Conservation (phyloP, 2,888 invertebrate genomes). For the Leptopilina drosophilae region DNA sequence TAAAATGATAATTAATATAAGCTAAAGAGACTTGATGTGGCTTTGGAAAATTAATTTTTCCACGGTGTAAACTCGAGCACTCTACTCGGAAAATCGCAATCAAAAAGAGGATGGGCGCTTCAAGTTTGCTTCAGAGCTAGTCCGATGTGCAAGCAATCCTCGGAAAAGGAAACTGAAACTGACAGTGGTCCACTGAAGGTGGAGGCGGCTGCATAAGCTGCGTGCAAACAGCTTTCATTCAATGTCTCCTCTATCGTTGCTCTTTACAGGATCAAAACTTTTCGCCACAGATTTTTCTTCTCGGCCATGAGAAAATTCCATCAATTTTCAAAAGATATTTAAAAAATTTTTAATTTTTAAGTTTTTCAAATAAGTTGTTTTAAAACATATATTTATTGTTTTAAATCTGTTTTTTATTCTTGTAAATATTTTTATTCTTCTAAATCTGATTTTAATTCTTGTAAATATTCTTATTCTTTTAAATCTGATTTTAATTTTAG, state of each 20-base stretch:
- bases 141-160: slow-evolving; percentile 65
- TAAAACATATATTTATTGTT: too few relatives aligned
- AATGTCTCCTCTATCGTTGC: slow-evolving; percentile 49
- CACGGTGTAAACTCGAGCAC: slow-evolving; percentile 9
- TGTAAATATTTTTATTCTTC: too few relatives aligned
- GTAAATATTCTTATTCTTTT: too few relatives aligned
- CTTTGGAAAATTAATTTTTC: slow-evolving; percentile 19
- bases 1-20: slow-evolving; percentile 19
- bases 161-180: slow-evolving; percentile 55
- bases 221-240: slow-evolving; percentile 66
- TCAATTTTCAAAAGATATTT: not conserved
- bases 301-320: too few relatives aligned
- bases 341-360: too few relatives aligned
- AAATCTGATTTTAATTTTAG: too few relatives aligned
- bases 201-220: slow-evolving; percentile 63
- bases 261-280: slow-evolving; percentile 25
- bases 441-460: too few relatives aligned
- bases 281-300: slow-evolving; percentile 1
- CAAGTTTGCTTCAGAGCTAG: slow-evolving; percentile 57
- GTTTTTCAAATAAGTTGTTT: too few relatives aligned
- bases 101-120: slow-evolving; percentile 52
- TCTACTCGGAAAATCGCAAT: slow-evolving; percentile 33
- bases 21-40: not conserved
- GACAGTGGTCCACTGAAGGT: slow-evolving; percentile 62
- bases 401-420: too few relatives aligned